Percentiles rank a stretch among this genome's conserved stretches.
These are phyloP conservation scores for Saccostrea glomerata DNA, from an alignment of 1,140 invertebrate species.

Conservation along the genomic window DNA sequence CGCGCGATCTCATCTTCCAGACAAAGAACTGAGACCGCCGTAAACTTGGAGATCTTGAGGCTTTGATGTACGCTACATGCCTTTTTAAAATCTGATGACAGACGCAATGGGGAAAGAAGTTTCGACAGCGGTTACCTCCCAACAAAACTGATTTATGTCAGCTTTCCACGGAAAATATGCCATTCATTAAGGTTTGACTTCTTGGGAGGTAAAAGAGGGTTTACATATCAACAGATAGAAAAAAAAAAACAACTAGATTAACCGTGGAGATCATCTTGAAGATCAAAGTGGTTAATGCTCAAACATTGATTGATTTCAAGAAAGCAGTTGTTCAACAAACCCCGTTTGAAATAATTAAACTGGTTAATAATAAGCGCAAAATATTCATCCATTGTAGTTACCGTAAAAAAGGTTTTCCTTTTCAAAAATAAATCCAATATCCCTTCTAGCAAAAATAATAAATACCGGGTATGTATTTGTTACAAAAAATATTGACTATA, in stretches of 20 bases:
- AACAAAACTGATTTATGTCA: background rate
- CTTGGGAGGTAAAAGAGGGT: background rate
- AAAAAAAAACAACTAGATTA: background rate
- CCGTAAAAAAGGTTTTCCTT: no score
- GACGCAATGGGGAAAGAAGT: background rate
- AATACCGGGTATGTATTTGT: no score
- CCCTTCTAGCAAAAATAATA: no score
- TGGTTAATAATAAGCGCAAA: no score
- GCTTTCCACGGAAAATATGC: background rate
- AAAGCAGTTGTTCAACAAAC: no score
- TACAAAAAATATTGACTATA: no score
- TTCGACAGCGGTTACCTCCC: background rate
- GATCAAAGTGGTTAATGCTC: background rate
- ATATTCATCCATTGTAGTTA: no score
- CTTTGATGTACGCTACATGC: conserved; percentile 24
- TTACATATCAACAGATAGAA: background rate
- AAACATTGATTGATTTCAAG: no score
- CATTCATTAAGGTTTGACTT: background rate
- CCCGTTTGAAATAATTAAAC: no score
- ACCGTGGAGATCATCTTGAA: background rate
- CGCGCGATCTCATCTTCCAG: background rate
- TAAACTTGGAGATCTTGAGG: background rate
- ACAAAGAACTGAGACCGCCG: background rate
- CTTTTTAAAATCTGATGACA: conserved; percentile 18
- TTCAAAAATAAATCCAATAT: no score